Base-by-base conservation (phyloP, 2,888 invertebrate genomes). In the Agrochola lota region DNA sequence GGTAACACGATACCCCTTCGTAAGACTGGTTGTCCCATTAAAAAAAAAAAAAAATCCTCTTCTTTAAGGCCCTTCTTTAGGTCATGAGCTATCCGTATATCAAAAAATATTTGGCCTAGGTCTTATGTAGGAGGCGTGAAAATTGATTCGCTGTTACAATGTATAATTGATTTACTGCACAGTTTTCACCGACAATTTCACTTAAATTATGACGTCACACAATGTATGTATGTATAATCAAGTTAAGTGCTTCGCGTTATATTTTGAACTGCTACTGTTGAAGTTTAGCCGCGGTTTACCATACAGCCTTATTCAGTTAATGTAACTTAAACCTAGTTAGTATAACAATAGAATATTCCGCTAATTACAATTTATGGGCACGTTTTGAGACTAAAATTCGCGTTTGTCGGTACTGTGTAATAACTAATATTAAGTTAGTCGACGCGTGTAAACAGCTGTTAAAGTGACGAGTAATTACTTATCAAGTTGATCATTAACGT, bases 251-350 rank as follows among this genome's bases (percentile, higher is more conserved):
- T 75, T 46, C 0, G n/a, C 20, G n/a, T 78, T 46, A 74, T 77
- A 60, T 71, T 82, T 74, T 60, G 55, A 60, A 77, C 30, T 20
- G 52, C 52, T 52, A 12, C 59, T n/a, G 60, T 60, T 57, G 49
- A 71, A 82, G 78, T 82, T 82, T 57, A 43, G 30, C n/a, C 59
- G 60, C 35, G 67, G 68, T 78, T 68, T 73, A 59, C 70, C 57
- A 15, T 35, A 68, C 43, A 55, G 77, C 52, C 49, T 71, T 55
- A 83, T 74, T 71, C 26, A 71, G 74, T 78, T 71, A 71, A 55
- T 63, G 63, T 78, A 17, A 71, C 78, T 78, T 74, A 60, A 63
- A 78, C 57, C 30, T n/a, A 55, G 73, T 81, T 78, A 55, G n/a
- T 66, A 66, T 17, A 68, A 83, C 83, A 79, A 74, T 64, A 43